phyloP scores from a whole-genome alignment of 1,140 invertebrate genomes.

The Leptinotarsa undecemlineata region DNA sequence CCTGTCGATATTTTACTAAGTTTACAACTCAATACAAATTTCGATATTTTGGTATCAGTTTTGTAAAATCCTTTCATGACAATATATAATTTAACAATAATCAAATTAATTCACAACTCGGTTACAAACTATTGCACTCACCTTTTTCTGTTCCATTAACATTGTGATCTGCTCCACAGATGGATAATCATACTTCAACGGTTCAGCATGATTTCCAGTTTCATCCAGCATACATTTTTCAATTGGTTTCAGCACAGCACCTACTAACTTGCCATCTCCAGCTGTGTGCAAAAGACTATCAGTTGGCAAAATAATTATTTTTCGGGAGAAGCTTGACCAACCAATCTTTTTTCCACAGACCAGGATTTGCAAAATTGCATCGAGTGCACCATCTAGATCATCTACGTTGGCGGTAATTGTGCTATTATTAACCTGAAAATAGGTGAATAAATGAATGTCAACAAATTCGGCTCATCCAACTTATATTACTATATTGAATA shows the following conservation, averaged over 20 bases:
- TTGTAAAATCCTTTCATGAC: too few relatives aligned
- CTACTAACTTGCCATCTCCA: slow-evolving; percentile 55
- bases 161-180: slow-evolving; percentile 65
- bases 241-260: slow-evolving; percentile 50
- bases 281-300: slow-evolving; percentile 56
- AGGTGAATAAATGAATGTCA: too few relatives aligned
- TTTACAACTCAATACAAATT: too few relatives aligned
- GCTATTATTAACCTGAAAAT: slow-evolving; percentile 38
- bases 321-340: slow-evolving; percentile 53
- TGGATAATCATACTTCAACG: slow-evolving; percentile 64
- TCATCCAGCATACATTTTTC: slow-evolving; percentile 61
- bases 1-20: too few relatives aligned
- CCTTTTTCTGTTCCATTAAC: slow-evolving; percentile 60
- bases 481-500: too few relatives aligned
- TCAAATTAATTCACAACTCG: too few relatives aligned
- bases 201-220: slow-evolving; percentile 61
- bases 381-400: slow-evolving; percentile 65
- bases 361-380: slow-evolving; percentile 65
- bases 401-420: slow-evolving; percentile 63
- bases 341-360: slow-evolving; percentile 52
- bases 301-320: slow-evolving; percentile 55
- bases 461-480: too few relatives aligned
- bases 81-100: too few relatives aligned
- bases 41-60: too few relatives aligned
- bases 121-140: not conserved